Base-by-base conservation (phyloP, 2,888 invertebrate genomes). In the Hirtodrosophila trivittata region DNA sequence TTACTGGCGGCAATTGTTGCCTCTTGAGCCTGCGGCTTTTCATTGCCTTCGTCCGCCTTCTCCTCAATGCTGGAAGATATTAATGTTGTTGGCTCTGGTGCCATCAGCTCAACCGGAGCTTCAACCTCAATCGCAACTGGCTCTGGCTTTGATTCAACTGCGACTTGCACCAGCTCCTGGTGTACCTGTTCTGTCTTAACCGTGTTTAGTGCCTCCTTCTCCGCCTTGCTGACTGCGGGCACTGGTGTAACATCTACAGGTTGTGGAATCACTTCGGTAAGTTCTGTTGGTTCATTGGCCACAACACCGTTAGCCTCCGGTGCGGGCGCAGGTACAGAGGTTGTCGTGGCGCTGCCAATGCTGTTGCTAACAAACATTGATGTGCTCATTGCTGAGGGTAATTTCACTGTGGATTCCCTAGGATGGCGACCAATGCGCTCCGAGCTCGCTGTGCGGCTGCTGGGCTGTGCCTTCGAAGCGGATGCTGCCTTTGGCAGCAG, bases 131-230 rank as follows among this genome's bases (percentile, higher is more conserved):
- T 87, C 89, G 71, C 80, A 32, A 28, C 32, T 16, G 39, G 33
- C n/a, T 38, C 50, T 14, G 50, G 32, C 37, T 62, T 28, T n/a
- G 25, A 2, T 28, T 58, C 25, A 8, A 4, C 14, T 8, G 56
- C 50, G 6, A 55, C 1, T 32, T 52, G 66, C 9, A 58, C 26
- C 30, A 47, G 25, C 10, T 56, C 39, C 16, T 71, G 74, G 7
- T 69, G 72, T 26, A 70, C 66, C 62, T 87, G 82, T 56, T 90
- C 90, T 2, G 88, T 88, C 65, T 89, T 89, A 9, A 87, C 89
- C 25, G 84, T 82, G 69, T 90, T 90, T 1, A 88, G 91, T 88
- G 89, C 89, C 73, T 91, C 89, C 74, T 90, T 91, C 70, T 89
- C 89, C 43, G 90, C 91, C 78, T 90, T 90, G 70, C 74, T 92